Evolutionary conservation across 53 echinoderm and acorn worm species (phyloP), one percentile per base, ranked within the genome.

Genomic region (Patiria pectinifera): DNA sequence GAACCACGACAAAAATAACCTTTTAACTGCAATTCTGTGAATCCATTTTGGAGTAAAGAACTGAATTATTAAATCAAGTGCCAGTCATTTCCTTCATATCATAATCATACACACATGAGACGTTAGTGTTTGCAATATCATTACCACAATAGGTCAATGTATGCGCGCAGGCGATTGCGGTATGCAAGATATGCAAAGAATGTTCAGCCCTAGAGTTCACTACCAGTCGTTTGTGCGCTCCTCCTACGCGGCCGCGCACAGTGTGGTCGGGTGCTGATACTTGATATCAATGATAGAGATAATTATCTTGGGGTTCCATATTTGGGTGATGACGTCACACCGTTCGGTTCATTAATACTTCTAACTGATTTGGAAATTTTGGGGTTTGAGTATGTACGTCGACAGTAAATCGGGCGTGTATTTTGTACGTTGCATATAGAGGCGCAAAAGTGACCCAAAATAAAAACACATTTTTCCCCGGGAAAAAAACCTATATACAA

Each of bases 121-220:
- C 21, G 35, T 35, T 1, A 25, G 85, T 11, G 43, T 59, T 4
- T 49, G 23, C 45, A 48, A 12, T 49, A 48, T 44, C 11, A 48
- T 22, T 71, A 66, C 80, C 69, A 74, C 77, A 66, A 6, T 69
- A 46, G 24, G 26, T 35, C 81, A 24, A 22, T 69, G n/a, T 21
- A 10, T 81, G 47, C 77, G 48, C 80, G 14, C 87, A 90, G 78
- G 26, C 81, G 59, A 69, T 80, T 69, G 80, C 63, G 90, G 90
- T 90, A 90, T 90, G 90, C 69, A 11, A 21, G 90, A 45, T 48
- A 90, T 80, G 81, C 12, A 9, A n/a, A 70, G 90, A 90, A 90
- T 90, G 90, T 66, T 47, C 24, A 26, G 23, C 62, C 22, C 11
- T 63, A 69, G 87, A 87, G 87, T 87, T 87, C 87, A 76, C 43